Evolutionary conservation across 2,113 vertebrate species (phyloP).

Genomic region (Triplophysa rosa): DNA sequence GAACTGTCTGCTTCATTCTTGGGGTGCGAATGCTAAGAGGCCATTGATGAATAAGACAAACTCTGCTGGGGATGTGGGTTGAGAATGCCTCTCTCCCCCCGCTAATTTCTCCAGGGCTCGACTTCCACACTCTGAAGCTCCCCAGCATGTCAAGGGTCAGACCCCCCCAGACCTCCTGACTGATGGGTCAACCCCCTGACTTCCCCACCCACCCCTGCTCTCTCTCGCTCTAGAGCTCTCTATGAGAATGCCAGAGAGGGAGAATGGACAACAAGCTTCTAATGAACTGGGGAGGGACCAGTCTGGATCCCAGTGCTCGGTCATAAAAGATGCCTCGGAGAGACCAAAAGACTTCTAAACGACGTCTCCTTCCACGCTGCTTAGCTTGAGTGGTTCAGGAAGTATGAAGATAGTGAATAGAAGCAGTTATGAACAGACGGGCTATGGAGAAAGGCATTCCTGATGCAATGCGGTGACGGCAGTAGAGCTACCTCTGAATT

Average conservation of each 20-base stretch:
- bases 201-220: conserved; percentile 1
- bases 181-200: conserved; percentile 61
- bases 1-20: conserved; percentile 75
- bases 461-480: background rate
- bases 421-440: conserved; percentile 33
- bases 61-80: conserved; percentile 67
- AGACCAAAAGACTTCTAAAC: conserved; percentile 11
- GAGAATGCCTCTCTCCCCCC: conserved; percentile 67
- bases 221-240: conserved; percentile 31
- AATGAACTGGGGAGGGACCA: conserved; percentile 22
- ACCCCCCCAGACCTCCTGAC: conserved; percentile 74
- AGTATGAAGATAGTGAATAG: conserved; percentile 14
- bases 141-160: conserved; percentile 73
- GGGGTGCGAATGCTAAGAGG: conserved; percentile 80
- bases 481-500: conserved; percentile 36
- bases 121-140: conserved; percentile 63
- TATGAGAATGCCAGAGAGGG: background rate
- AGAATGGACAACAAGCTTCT: conserved; percentile 36
- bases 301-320: conserved; percentile 2
- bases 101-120: conserved; percentile 74
- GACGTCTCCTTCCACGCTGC: conserved; percentile 2
- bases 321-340: conserved; percentile 11
- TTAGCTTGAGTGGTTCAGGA: conserved; percentile 34
- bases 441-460: conserved; percentile 25
- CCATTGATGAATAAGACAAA: conserved; percentile 76